Conservation (phyloP, 2,888 invertebrate genomes). For the Oxystoma pomonae region DNA sequence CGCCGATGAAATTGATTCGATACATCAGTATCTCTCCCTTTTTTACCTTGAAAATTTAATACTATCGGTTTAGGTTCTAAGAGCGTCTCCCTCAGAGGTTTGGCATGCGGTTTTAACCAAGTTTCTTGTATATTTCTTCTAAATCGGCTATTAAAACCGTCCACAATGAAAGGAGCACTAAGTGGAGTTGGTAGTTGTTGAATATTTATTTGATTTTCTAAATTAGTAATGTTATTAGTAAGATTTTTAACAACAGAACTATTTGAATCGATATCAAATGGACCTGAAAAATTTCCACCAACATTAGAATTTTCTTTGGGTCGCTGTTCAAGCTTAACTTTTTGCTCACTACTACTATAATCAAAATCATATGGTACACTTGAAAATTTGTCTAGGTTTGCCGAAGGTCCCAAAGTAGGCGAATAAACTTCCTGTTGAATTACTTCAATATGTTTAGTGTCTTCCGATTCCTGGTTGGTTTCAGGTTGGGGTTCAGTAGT, state of each 20-base stretch:
- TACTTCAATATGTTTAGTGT: slow-evolving; percentile 25
- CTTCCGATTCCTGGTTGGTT: slow-evolving; percentile 16
- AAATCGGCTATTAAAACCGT: background rate
- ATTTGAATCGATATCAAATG: no score
- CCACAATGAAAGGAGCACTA: background rate
- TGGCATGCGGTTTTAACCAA: background rate
- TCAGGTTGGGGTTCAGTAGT: background rate
- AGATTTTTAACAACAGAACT: background rate
- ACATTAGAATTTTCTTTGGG: background rate
- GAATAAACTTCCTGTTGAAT: slow-evolving; percentile 24
- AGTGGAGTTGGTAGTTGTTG: background rate
- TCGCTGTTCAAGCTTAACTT: slow-evolving; percentile 12
- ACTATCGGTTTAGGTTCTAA: background rate
- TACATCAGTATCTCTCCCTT: background rate
- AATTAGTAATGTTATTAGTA: background rate
- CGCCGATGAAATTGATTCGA: background rate
- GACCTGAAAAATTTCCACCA: background rate
- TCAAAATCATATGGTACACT: slow-evolving; percentile 41
- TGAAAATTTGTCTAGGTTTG: slow-evolving; percentile 37
- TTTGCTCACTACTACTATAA: slow-evolving; percentile 37
- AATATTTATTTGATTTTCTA: background rate
- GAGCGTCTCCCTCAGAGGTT: background rate
- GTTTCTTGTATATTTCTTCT: background rate
- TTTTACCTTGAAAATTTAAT: background rate
- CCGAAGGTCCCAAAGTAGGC: slow-evolving; percentile 28